A percentile compares a stretch with the other conserved stretches of the same genome.
These are phyloP conservation scores for Cichladusa arquata DNA, from an alignment of 2,113 vertebrate genomes.

Conservation along the genomic window DNA sequence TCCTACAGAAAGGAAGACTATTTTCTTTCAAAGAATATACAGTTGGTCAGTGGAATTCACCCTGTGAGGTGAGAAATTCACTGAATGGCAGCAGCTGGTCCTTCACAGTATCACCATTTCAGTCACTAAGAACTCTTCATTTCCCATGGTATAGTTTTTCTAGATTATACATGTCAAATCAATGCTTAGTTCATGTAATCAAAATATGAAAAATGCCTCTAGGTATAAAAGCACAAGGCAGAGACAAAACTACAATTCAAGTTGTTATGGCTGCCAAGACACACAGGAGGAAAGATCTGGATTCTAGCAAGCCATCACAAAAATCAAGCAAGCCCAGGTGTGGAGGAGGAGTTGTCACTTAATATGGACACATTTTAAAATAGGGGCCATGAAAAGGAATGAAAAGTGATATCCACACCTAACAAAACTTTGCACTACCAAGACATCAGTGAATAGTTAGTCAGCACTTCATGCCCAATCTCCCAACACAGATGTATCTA, in stretches of 20 bases:
- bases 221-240: not conserved
- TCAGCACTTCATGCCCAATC: not conserved
- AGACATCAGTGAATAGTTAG: not conserved
- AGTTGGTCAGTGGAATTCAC: not conserved
- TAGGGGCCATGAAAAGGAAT: not conserved
- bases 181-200: not conserved
- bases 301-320: not conserved
- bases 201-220: not conserved
- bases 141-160: not conserved
- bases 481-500: not conserved
- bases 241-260: not conserved
- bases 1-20: not conserved
- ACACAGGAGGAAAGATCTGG: not conserved
- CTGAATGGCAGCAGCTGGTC: not conserved
- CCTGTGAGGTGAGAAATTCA: not conserved
- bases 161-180: not conserved
- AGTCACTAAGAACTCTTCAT: not conserved
- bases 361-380: not conserved
- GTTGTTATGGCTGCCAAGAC: not conserved
- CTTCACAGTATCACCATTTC: not conserved
- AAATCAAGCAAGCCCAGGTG: not conserved
- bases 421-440: not conserved
- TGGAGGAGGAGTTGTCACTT: not conserved
- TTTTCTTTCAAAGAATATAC: not conserved
- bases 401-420: not conserved